A percentile compares a stretch with the other conserved stretches of the same genome.
Conservation (phyloP, 2,113 vertebrate genomes). For the Onychorhynchus coronatus region DNA sequence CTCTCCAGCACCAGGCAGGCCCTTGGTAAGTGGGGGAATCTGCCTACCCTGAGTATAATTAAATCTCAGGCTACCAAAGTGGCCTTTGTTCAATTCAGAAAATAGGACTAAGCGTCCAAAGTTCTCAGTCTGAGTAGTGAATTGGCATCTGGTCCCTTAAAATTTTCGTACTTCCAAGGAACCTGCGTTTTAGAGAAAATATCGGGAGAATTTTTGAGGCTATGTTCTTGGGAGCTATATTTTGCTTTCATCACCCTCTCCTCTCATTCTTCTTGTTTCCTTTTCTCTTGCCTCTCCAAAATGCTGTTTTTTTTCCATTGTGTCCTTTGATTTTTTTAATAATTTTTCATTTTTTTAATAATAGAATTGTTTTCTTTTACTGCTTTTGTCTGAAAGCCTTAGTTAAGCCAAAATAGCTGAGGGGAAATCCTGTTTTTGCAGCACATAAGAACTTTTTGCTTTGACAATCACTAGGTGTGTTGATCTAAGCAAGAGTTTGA, state of each 20-base stretch:
- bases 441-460: not conserved
- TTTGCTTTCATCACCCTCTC: not conserved
- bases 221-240: not conserved
- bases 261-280: not conserved
- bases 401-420: not conserved
- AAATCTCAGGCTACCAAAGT: not conserved
- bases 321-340: not conserved
- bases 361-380: not conserved
- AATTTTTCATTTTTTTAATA: not conserved
- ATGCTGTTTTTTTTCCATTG: not conserved
- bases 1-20: not conserved
- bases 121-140: not conserved
- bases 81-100: not conserved
- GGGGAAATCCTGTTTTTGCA: not conserved
- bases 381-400: not conserved
- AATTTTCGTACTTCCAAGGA: not conserved
- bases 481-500: constrained; percentile 32
- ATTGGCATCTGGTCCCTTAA: not conserved
- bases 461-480: constrained; percentile 27
- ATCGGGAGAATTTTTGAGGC: not conserved
- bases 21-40: not conserved
- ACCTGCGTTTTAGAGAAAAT: not conserved
- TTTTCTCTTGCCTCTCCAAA: not conserved
- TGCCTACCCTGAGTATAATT: not conserved
- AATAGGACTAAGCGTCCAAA: not conserved